phyloP scores from a whole-genome alignment of 2,797 vertebrate species.

The Pogonophryne albipinna region DNA sequence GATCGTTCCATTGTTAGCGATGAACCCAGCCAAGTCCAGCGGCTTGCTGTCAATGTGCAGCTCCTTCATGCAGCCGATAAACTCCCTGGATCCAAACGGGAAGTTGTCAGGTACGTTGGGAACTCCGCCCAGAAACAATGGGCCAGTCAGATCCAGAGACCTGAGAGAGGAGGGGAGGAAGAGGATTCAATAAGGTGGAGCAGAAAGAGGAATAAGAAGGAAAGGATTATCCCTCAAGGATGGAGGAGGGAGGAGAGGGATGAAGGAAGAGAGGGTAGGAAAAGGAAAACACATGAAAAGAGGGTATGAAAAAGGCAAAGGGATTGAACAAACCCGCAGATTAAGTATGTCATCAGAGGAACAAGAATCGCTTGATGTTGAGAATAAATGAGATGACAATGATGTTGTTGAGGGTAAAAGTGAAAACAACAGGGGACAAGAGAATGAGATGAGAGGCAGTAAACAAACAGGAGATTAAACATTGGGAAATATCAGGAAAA shows the following conservation, averaged over 20 bases:
- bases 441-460: slow-evolving; percentile 13
- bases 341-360: slow-evolving; percentile 50
- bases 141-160: slow-evolving; percentile 87
- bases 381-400: slow-evolving; percentile 21
- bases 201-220: neutral
- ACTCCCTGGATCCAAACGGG: slow-evolving; percentile 92
- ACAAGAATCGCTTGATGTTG: slow-evolving; percentile 11
- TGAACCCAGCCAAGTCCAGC: slow-evolving; percentile 94
- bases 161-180: slow-evolving; percentile 57
- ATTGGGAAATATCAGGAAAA: slow-evolving; percentile 34
- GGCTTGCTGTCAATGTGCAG: slow-evolving; percentile 94
- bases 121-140: slow-evolving; percentile 93
- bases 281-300: slow-evolving; percentile 28
- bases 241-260: slow-evolving; percentile 3
- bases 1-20: slow-evolving; percentile 95
- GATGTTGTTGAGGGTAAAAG: slow-evolving; percentile 25
- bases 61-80: slow-evolving; percentile 97
- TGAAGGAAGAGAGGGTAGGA: slow-evolving; percentile 4
- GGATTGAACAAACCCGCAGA: slow-evolving; percentile 54
- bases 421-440: slow-evolving; percentile 12
- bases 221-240: slow-evolving; percentile 35
- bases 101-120: slow-evolving; percentile 98
- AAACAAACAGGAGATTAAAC: slow-evolving; percentile 58
- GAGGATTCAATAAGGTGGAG: slow-evolving; percentile 14
- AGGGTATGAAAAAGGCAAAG: slow-evolving; percentile 18